Base-by-base conservation (phyloP, 2,888 invertebrate genomes). In the Hipparchia sbordonii region DNA sequence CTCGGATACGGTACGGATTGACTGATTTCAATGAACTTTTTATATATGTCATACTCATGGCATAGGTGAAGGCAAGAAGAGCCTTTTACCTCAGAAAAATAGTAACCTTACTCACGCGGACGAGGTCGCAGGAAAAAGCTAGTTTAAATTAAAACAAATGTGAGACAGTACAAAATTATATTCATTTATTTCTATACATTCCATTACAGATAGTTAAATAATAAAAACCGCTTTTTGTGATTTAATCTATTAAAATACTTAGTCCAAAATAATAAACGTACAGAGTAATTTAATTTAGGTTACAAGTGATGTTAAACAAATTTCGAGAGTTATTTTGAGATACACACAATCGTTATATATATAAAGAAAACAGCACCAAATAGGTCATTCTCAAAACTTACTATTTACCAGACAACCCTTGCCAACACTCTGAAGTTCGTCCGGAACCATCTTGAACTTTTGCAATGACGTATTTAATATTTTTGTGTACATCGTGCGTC, bases 401-500 rank as follows among this genome's bases (percentile, higher is more conserved):
- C 52, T 70, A 63, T 70, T 63, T 70, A 70, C 70, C 39, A 56
- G 45, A 13, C 9, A 23, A 45, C 56, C 7, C 46, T n/a, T 74
- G 76, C 74, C 76, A 76, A 74, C 52, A 2, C 9, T 48, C 23
- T 63, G 76, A 72, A 72, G 48, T 66, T 76, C 56, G 71, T 45
- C 2, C 57, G 8, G 13, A 45, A 66, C 33, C 59, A 39, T 74
- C 60, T 54, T 48, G 39, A 51, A 51, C 70, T 72, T 45, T 60
- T 69, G 67, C 60, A 39, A 52, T 73, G 67, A 67, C 65, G 51
- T 67, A 39, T 60, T 52, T 72, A 71, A 73, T 77, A 75, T 76
- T 80, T 77, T 75, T 62, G 73, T 72, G 71, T 71, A 72, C 60
- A 70, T 57, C 60, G 67, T 68, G 52, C 71, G 70, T 67, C 73